phyloP scores from a whole-genome alignment of 2,888 invertebrate species.

The Pandemis heparana region DNA sequence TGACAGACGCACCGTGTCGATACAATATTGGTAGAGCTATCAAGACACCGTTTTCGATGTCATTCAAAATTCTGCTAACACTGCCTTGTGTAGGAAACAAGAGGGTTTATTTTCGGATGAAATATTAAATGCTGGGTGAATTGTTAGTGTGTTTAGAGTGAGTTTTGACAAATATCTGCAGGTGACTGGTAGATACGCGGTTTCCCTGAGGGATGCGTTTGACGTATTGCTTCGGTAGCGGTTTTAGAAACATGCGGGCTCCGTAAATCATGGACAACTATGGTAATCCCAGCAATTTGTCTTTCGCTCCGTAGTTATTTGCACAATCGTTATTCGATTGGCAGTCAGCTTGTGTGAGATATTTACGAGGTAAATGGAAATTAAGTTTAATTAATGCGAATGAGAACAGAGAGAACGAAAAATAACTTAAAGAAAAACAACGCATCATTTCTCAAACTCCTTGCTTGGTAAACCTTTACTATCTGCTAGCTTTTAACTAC shows the following conservation, averaged over 20 bases:
- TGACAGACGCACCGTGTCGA: constrained; percentile 76
- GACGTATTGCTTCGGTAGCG: constrained; percentile 82
- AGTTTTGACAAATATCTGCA: constrained; percentile 84
- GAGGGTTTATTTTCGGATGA: constrained; percentile 54
- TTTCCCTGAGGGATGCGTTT: constrained; percentile 78
- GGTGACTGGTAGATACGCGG: constrained; percentile 74
- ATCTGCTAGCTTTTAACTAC: too few species aligned
- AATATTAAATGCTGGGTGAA: constrained; percentile 44
- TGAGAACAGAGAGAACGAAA: not conserved
- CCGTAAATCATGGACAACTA: constrained; percentile 70
- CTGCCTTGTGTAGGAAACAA: constrained; percentile 3
- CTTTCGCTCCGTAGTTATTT: constrained; percentile 24
- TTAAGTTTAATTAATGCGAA: not conserved
- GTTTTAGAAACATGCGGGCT: constrained; percentile 66
- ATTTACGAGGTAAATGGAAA: constrained; percentile 5
- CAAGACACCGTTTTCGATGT: constrained; percentile 48
- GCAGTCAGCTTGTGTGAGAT: constrained; percentile 23
- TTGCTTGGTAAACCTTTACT: too few species aligned
- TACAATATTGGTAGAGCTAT: constrained; percentile 66
- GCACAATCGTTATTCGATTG: constrained; percentile 32
- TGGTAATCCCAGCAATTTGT: constrained; percentile 42
- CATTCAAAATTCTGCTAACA: constrained; percentile 6
- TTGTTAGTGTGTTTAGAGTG: constrained; percentile 60
- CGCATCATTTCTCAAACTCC: too few species aligned
- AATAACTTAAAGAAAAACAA: too few species aligned